Evolutionary conservation across 2,888 invertebrate species (phyloP), one percentile per base, ranked within the genome.

Genomic region (Brachyptera putata): DNA sequence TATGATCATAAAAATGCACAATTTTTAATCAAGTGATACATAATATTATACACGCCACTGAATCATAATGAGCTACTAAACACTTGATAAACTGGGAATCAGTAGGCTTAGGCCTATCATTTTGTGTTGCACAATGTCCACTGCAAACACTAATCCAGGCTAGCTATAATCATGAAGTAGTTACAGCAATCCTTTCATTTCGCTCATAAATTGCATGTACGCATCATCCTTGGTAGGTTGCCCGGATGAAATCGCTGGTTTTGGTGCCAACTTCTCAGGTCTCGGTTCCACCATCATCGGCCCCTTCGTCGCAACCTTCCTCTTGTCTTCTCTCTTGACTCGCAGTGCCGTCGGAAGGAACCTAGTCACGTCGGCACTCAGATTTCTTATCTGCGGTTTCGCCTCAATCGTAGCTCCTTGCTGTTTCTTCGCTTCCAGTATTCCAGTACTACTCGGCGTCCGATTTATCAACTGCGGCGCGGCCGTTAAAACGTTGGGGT

Each of bases 191-290:
- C 91, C 94, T 72, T 95, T 89, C 94, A 99, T 95, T 79, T 99
- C 98, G 73, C 89, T 89, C 96, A 99, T 97, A 73, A 99, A 99
- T 74, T 95, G 93, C 80, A 95, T 89, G 71, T 99, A 99, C 11
- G 97, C 98, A 72, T 98, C 98, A 72, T 98, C 98, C 74, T 97
- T 98, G 61, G 91, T 95, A 0, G 82, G 83, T 65, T 77, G 79
- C 61, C 79, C 78, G 1, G 77, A 76, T 14, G 76, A 67, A 58
- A 71, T 69, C 41, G 69, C 71, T 24, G 72, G 70, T 26, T 64
- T 64, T 60, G 61, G 57, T 26, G 60, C 43, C 50, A 61, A 22
- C 43, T 57, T 61, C 30, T 66, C 66, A 24, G 43, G 49, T 43
- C 61, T 61, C 26, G 64, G 46, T 46, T 66, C 66, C 60, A 59